Base-by-base conservation (phyloP, 2,113 vertebrate genomes). In the Lanius collurio region DNA sequence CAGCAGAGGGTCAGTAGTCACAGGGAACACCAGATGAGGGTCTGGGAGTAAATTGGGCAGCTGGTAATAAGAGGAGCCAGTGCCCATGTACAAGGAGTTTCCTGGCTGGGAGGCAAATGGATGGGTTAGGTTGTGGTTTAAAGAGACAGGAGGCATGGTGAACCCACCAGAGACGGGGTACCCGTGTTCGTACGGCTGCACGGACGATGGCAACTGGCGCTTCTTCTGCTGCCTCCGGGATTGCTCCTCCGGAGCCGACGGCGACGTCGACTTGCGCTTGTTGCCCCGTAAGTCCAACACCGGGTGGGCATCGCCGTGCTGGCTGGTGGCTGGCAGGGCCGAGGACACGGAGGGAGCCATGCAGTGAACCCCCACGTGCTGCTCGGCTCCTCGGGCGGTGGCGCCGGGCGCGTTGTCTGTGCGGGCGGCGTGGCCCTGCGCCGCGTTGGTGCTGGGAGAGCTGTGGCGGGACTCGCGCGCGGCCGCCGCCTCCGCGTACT, bases 11-110 rank as follows among this genome's bases (percentile, higher is more conserved):
- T 99, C 99, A 94, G 98, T 98, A 98, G 98, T 98, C 96, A 99
- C 98, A 92, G 99, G 98, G 96, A 99, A 99, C 97, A 99, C 98
- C 98, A 98, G 97, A 95, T 99, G 99, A 83, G 99, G 98, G 97
- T 99, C 99, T 87, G 98, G 97, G 97, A 99, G 98, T 97, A 99
- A 98, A 88, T 98, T 98, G 78, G 99, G 98, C 90, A 98, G 98
- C 97, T 99, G 99, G 97, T 99, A 98, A 93, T 98, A 99, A 89
- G 99, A 98, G 37, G 99, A 98, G 76, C 97, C 98, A 86, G 98
- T 91, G 37, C 98, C 98, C 98, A 99, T 98, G 80, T 99, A 98
- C 94, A 99, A 97, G 81, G 99, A 98, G 95, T 99, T 99, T 97
- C 97, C 98, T 97, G 99, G 98, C 87, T 98, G 98, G 86, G 99